Evolutionary conservation across 2,888 invertebrate species (phyloP).

Genomic region (Dolomedes plantarius): DNA sequence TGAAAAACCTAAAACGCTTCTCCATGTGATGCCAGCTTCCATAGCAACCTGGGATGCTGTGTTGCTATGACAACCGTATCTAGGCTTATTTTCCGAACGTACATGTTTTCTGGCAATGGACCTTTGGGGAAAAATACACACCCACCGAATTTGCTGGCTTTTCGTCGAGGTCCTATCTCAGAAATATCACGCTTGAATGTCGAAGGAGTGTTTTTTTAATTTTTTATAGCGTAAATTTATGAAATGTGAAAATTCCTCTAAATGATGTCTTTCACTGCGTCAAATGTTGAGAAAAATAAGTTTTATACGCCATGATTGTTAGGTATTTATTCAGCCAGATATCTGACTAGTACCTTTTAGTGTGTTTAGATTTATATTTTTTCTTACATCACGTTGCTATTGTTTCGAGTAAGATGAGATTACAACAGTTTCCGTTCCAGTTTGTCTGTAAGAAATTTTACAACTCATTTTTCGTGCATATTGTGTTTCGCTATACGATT

Average conservation of each 20-base stretch:
- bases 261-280: too few species aligned
- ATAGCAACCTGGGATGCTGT: constrained; percentile 57
- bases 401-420: too few species aligned
- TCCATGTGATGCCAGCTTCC: constrained; percentile 25
- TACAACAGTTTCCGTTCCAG: too few species aligned
- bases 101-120: constrained; percentile 52
- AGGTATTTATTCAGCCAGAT: too few species aligned
- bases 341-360: too few species aligned
- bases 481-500: too few species aligned
- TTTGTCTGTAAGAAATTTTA: too few species aligned
- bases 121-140: constrained; percentile 20
- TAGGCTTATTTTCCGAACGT: constrained; percentile 40
- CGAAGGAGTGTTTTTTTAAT: constrained; percentile 39
- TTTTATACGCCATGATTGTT: too few species aligned
- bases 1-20: neutral
- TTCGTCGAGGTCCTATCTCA: constrained; percentile 35
- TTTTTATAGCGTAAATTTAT: neutral
- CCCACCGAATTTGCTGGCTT: constrained; percentile 38
- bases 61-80: constrained; percentile 61
- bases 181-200: constrained; percentile 31
- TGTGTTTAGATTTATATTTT: too few species aligned
- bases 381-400: too few species aligned
- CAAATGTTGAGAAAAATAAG: too few species aligned
- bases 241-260: neutral
- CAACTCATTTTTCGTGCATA: too few species aligned